These are phyloP conservation scores for Periphyllus acericola DNA, from an alignment of 2,888 invertebrate species.

Conservation along the genomic window DNA sequence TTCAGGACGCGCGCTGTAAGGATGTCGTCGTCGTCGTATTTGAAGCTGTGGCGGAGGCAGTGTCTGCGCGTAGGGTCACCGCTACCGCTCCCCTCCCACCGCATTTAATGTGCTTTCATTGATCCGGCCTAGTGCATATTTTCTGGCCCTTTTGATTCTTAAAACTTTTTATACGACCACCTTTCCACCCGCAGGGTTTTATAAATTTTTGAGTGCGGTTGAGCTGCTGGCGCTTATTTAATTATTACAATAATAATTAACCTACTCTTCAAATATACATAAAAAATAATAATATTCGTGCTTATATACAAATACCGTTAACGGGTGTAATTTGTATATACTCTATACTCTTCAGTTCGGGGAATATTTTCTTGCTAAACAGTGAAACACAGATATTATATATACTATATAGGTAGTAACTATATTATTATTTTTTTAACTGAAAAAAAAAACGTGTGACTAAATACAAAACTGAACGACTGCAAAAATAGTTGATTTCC, in stretches of 20 bases:
- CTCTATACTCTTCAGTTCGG: no score
- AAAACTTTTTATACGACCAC: background rate
- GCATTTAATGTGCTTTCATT: conserved; percentile 34
- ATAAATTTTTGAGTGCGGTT: background rate
- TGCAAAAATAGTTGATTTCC: no score
- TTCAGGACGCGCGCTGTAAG: background rate
- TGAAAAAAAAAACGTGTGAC: no score
- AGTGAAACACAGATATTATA: no score
- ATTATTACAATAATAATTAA: background rate
- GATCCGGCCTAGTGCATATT: conserved; percentile 23
- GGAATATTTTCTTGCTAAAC: no score
- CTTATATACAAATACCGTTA: no score
- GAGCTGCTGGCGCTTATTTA: background rate
- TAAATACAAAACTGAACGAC: no score
- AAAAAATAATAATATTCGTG: background rate
- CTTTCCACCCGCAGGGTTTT: background rate
- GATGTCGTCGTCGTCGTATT: background rate
- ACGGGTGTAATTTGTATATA: no score
- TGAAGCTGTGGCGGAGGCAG: background rate
- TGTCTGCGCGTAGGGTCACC: background rate
- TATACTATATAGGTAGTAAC: no score
- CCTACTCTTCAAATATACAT: background rate
- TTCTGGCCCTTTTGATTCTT: conserved; percentile 20
- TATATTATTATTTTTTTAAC: no score
- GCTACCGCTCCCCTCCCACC: no score